Evolutionary conservation across 2,888 invertebrate genomes (phyloP), one percentile per base, ranked within the genome.

Genomic region (Cyrtodaria siliqua): DNA sequence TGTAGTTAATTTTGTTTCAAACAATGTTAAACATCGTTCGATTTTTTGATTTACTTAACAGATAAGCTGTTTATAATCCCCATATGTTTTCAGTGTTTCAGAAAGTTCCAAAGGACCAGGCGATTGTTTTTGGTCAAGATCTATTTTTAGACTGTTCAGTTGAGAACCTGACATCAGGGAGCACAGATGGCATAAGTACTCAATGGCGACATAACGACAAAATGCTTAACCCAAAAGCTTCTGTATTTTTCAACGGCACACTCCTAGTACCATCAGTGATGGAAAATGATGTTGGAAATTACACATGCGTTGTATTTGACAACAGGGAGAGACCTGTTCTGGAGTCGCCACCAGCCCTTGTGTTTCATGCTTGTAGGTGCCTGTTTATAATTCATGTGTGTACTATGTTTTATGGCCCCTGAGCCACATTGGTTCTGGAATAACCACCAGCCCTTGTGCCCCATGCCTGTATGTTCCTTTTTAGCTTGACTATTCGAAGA

Each of bases 361-460:
- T 91, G 16, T 86, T 89, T 40, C 79, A 84, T 69, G 88, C 91
- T 40, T 91, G 91, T 91, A 78, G 86, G 90, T 86, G 49, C 1
- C n/a, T 6, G 23, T n/a, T 33, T 33, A 33, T 33, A 33, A 33
- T n/a, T n/a, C n/a, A n/a, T n/a, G n/a, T n/a, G n/a, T n/a, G n/a
- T n/a, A n/a, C n/a, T n/a, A n/a, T n/a, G n/a, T n/a, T n/a, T n/a
- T n/a, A n/a, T n/a, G n/a, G n/a, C n/a, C n/a, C n/a, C n/a, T n/a
- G n/a, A n/a, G n/a, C n/a, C n/a, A n/a, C n/a, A n/a, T n/a, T n/a
- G n/a, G n/a, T n/a, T n/a, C n/a, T n/a, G n/a, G n/a, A n/a, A n/a
- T n/a, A n/a, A n/a, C n/a, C n/a, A n/a, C n/a, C n/a, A n/a, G n/a
- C n/a, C n/a, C n/a, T n/a, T n/a, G n/a, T n/a, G n/a, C n/a, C n/a